phyloP scores from a whole-genome alignment of 2,113 vertebrate species.

The Prunella himalayana region DNA sequence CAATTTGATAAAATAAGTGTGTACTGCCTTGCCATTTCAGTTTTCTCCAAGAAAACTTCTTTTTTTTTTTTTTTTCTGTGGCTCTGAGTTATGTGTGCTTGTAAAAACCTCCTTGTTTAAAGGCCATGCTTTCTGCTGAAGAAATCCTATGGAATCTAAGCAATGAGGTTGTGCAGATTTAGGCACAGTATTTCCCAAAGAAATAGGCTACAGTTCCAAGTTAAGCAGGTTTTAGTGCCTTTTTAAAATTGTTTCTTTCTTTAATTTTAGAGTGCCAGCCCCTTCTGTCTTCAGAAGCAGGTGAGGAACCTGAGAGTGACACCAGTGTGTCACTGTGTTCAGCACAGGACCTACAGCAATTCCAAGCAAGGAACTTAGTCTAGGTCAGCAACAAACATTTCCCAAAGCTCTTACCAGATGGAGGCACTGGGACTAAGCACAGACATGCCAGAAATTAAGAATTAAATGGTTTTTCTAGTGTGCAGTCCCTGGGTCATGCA shows the following conservation, averaged over 20 bases:
- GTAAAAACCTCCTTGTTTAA: background rate
- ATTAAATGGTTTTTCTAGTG: background rate
- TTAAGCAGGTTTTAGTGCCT: background rate
- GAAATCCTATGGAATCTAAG: background rate
- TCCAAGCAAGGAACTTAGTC: background rate
- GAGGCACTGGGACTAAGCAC: background rate
- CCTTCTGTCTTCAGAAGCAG: background rate
- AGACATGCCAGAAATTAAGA: background rate
- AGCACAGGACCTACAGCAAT: background rate
- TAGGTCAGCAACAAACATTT: background rate
- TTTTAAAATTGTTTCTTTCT: background rate
- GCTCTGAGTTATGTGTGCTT: background rate
- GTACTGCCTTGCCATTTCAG: background rate
- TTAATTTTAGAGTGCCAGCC: background rate
- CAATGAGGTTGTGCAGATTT: background rate
- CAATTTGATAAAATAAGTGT: background rate
- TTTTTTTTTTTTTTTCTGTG: background rate
- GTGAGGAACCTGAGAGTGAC: accelerated
- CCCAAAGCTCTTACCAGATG: background rate
- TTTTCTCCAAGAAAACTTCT: background rate
- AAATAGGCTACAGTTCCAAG: background rate
- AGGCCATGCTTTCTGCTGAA: background rate
- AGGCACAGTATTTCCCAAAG: background rate
- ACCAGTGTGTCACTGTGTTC: background rate
- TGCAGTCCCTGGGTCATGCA: accelerated